phyloP scores from a whole-genome alignment of 2,888 invertebrate genomes.

The Lysandra coridon region DNA sequence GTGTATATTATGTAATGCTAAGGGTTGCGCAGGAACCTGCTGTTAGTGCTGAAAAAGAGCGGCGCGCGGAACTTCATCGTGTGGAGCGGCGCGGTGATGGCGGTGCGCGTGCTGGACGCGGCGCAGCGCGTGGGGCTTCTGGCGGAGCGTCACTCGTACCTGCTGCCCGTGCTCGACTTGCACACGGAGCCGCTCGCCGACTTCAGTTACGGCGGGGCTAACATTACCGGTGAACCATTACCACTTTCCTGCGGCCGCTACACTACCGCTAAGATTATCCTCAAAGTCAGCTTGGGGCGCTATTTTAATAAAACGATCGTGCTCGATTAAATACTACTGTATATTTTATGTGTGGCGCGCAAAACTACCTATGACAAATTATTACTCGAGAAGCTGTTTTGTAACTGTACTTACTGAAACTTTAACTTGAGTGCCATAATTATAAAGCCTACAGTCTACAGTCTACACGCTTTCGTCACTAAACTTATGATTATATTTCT shows the following conservation, averaged over 20 bases:
- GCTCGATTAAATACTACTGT: too few species aligned
- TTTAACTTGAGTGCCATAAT: too few species aligned
- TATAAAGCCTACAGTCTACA: too few species aligned
- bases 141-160: constrained; percentile 56
- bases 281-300: too few species aligned
- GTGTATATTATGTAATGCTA: neutral
- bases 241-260: neutral
- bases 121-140: constrained; percentile 72
- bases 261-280: neutral
- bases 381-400: too few species aligned
- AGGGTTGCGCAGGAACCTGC: constrained; percentile 48
- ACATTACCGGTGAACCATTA: constrained; percentile 55
- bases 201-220: constrained; percentile 70
- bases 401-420: too few species aligned
- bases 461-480: too few species aligned
- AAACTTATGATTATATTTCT: too few species aligned
- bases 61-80: constrained; percentile 48
- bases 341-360: too few species aligned
- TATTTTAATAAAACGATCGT: too few species aligned
- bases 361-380: too few species aligned
- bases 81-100: constrained; percentile 52
- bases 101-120: constrained; percentile 62
- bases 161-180: constrained; percentile 61
- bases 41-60: constrained; percentile 65
- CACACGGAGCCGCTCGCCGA: constrained; percentile 55